These are phyloP conservation scores for Pimephales promelas DNA, from an alignment of 2,113 vertebrate genomes.

Conservation along the genomic window DNA sequence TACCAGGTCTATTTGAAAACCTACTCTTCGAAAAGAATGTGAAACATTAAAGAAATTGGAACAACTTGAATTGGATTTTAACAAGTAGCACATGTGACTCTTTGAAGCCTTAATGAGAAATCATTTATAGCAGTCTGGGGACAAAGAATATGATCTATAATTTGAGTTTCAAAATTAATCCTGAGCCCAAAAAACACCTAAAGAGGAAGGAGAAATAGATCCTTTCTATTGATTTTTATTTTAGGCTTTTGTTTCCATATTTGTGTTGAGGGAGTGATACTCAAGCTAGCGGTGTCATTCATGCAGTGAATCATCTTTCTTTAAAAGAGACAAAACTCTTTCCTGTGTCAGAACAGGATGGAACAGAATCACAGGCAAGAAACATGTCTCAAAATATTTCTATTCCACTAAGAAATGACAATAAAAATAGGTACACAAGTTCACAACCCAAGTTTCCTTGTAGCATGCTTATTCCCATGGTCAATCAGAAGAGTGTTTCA, in stretches of 20 bases:
- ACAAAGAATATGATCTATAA: neutral
- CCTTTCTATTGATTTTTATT: neutral
- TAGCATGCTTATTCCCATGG: neutral
- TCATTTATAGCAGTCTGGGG: neutral
- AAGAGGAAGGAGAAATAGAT: neutral
- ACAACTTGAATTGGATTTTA: neutral
- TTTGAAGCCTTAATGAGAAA: neutral
- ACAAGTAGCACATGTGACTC: conserved; percentile 4
- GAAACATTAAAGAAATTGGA: neutral
- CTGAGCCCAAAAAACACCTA: neutral
- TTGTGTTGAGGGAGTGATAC: conserved; percentile 2
- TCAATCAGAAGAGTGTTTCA: neutral
- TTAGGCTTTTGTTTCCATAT: too few species aligned
- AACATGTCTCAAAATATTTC: conserved; percentile 18
- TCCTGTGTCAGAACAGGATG: conserved; percentile 4
- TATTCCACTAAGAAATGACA: neutral
- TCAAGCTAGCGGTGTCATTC: conserved; percentile 13
- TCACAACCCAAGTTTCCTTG: neutral
- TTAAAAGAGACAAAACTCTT: conserved; percentile 14
- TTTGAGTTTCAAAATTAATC: neutral
- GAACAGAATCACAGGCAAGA: conserved; percentile 16
- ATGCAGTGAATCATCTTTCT: conserved; percentile 1
- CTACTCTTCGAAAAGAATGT: neutral
- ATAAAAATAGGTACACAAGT: conserved; percentile 6
- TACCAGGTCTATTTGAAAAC: neutral